Percentiles rank a stretch among this genome's conserved stretches.
These are phyloP conservation scores for Oreochromis aureus DNA, from an alignment of 2,113 vertebrate species.

Conservation along the genomic window DNA sequence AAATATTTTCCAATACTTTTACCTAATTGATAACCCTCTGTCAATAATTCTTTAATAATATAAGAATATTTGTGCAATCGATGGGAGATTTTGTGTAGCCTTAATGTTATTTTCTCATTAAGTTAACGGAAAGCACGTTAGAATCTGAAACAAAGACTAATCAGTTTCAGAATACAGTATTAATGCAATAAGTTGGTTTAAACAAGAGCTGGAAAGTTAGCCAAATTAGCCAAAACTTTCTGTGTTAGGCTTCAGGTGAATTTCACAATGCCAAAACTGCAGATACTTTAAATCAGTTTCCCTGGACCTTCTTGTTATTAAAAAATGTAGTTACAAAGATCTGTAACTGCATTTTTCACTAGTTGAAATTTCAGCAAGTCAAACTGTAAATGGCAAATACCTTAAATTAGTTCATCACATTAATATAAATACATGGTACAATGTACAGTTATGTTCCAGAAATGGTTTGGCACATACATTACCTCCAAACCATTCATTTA, in stretches of 20 bases:
- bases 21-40: conserved; percentile 29
- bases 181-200: not conserved
- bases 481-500: not conserved
- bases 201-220: not conserved
- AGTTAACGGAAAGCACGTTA: not conserved
- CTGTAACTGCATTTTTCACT: not conserved
- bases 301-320: not conserved
- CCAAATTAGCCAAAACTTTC: not conserved
- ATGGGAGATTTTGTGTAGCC: conserved; percentile 7
- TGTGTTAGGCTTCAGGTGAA: not conserved
- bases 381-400: not conserved
- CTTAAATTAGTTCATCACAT: accelerated
- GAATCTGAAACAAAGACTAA: not conserved
- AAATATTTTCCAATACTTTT: not conserved
- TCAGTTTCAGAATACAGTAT: not conserved
- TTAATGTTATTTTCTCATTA: not conserved
- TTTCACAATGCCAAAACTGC: not conserved
- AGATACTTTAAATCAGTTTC: not conserved
- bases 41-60: conserved; percentile 25
- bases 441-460: not conserved
- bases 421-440: not conserved
- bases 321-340: not conserved
- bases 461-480: not conserved
- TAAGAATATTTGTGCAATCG: conserved; percentile 6
- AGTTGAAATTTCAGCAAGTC: not conserved